Conservation (phyloP, 2,888 invertebrate genomes). For the Craniophora ligustri region DNA sequence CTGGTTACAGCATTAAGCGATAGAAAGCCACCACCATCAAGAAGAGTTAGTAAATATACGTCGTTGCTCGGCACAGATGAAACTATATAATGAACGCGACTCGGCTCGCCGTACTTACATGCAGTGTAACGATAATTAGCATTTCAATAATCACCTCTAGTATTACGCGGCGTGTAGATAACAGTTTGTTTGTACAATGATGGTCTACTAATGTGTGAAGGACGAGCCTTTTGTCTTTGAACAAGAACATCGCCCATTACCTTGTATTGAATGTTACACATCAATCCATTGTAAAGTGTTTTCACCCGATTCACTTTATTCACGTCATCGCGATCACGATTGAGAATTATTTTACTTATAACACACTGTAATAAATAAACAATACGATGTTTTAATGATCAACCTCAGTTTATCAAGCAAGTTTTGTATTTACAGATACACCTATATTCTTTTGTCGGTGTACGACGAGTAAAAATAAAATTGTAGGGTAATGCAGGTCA, state of each 20-base stretch:
- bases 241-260: conserved; percentile 79
- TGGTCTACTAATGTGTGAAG: conserved; percentile 85
- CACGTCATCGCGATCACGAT: conserved; percentile 43
- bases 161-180: conserved; percentile 77
- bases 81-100: conserved; percentile 62
- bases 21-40: conserved; percentile 77
- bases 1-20: conserved; percentile 66
- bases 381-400: no score
- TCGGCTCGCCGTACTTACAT: conserved; percentile 76
- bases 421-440: no score
- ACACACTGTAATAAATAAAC: conserved; percentile 35
- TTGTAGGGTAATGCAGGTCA: no score
- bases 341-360: conserved; percentile 27
- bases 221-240: conserved; percentile 83
- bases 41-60: conserved; percentile 67
- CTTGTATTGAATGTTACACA: conserved; percentile 71
- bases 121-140: conserved; percentile 78
- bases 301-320: conserved; percentile 55
- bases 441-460: no score
- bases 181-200: conserved; percentile 84
- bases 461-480: no score
- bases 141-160: conserved; percentile 83
- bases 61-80: conserved; percentile 59
- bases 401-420: no score
- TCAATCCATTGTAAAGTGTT: conserved; percentile 62